Percentiles rank a stretch among this genome's conserved stretches.
Evolutionary conservation across 2,113 vertebrate species (phyloP).

Genomic region (Phrynocephalus versicolor): DNA sequence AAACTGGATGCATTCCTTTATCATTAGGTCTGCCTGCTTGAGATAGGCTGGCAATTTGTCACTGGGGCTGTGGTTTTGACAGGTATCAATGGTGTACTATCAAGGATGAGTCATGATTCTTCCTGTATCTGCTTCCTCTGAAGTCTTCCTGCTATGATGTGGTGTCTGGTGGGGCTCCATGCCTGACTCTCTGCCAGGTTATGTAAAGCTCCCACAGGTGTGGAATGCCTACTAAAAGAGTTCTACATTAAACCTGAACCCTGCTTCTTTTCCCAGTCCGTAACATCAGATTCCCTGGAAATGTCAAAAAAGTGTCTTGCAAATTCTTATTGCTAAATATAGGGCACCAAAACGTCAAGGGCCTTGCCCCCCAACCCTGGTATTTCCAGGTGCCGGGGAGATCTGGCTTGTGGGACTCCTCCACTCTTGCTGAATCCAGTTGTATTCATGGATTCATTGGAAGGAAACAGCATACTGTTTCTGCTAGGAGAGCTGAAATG

Average conservation of each 20-base stretch:
- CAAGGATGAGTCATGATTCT: slow-evolving; percentile 50
- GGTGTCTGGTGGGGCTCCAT: background rate
- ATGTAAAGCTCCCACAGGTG: background rate
- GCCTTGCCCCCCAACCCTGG: background rate
- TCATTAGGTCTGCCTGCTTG: slow-evolving; percentile 9
- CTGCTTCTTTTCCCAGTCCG: background rate
- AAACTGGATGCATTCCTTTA: slow-evolving; percentile 57
- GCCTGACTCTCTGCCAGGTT: background rate
- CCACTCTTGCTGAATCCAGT: background rate
- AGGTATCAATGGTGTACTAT: slow-evolving; percentile 6
- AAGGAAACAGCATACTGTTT: background rate
- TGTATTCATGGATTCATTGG: background rate
- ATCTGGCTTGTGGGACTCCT: background rate
- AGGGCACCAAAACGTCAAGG: background rate
- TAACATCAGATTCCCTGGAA: background rate
- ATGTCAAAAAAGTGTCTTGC: background rate
- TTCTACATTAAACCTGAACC: background rate
- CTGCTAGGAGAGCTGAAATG: background rate
- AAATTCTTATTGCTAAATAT: background rate
- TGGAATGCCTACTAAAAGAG: background rate
- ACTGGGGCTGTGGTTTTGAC: slow-evolving; percentile 42
- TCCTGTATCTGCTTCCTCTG: slow-evolving; percentile 38
- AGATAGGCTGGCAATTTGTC: background rate
- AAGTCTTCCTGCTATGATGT: background rate
- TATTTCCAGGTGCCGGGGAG: background rate